Base-by-base conservation (phyloP, 2,888 invertebrate genomes). In the Pseudococcus viburni region DNA sequence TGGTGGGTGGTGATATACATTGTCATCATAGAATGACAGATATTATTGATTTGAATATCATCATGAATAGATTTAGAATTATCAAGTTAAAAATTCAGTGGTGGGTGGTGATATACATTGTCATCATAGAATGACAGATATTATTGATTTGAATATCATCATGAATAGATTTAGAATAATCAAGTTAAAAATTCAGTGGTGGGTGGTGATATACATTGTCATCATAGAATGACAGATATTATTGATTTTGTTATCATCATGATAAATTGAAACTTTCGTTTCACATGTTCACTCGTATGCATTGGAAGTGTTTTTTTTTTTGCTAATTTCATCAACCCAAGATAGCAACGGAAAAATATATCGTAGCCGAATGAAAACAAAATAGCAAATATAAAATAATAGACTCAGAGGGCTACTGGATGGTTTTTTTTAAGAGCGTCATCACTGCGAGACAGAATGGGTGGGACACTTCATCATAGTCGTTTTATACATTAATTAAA, bases 81-180 rank as follows among this genome's bases (percentile, higher is more conserved):
- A 33, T 2, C 26, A 42, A 42, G 9, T 73, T 68, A n/a, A 73
- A 26, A 15, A 33, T 46, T 88, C 88, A 88, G 88, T 68, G 86
- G 89, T 89, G 89, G 84, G 89, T 89, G 89, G 89, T 89, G 88
- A 89, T 89, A 73, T 88, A 59, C 26, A 84, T 55, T 88, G 33
- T 88, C 84, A 84, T 88, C 84, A 84, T 84, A 33, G 6, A 42
- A 88, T 55, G 46, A 73, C 80, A 87, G 68, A 46, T 8, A 80
- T 22, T 19, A 46, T 11, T 46, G 17, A 68, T 68, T 46, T 17
- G 0, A 6, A n/a, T 73, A 17, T 68, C 59, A 68, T 86, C 73
- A 73, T 86, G 42, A 42, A 55, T n/a, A n/a, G n/a, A n/a, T n/a
- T n/a, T n/a, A n/a, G n/a, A n/a, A n/a, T n/a, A n/a, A n/a, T n/a